A percentile compares a stretch with the other conserved stretches of the same genome.
These are phyloP conservation scores for Galbula dea DNA, from an alignment of 2,113 vertebrate species.

Conservation along the genomic window DNA sequence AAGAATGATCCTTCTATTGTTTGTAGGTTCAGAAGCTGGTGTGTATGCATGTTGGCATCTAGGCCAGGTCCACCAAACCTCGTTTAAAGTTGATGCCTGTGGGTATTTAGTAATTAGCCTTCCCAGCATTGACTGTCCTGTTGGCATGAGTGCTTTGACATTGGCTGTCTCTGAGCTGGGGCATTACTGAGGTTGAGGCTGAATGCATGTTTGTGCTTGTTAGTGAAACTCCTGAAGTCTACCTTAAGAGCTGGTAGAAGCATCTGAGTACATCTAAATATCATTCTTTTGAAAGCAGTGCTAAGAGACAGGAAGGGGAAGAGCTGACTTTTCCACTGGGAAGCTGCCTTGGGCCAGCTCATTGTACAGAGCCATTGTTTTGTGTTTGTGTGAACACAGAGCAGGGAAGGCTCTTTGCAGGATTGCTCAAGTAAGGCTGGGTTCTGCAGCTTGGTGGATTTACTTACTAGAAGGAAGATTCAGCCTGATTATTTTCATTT, in stretches of 20 bases:
- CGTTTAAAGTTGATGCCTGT: neutral
- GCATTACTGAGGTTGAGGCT: neutral
- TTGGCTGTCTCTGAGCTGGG: neutral
- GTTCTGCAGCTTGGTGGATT: neutral
- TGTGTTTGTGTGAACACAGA: neutral
- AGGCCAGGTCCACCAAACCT: neutral
- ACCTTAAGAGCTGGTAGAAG: neutral
- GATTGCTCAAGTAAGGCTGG: neutral
- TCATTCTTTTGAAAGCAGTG: neutral
- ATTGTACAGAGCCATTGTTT: neutral
- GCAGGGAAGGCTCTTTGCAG: neutral
- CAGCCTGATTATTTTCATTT: neutral
- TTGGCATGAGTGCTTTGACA: neutral
- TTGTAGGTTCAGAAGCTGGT: neutral
- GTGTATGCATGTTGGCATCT: neutral
- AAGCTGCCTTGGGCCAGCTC: neutral
- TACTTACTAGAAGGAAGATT: neutral
- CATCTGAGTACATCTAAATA: neutral
- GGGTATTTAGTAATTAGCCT: neutral
- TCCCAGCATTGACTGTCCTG: neutral
- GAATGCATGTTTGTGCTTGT: neutral
- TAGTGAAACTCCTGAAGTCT: neutral
- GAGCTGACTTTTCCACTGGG: neutral
- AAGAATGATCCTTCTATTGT: neutral
- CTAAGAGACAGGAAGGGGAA: neutral